These are phyloP conservation scores for Aphyosemion australe DNA, from an alignment of 2,113 vertebrate species.

Conservation along the genomic window DNA sequence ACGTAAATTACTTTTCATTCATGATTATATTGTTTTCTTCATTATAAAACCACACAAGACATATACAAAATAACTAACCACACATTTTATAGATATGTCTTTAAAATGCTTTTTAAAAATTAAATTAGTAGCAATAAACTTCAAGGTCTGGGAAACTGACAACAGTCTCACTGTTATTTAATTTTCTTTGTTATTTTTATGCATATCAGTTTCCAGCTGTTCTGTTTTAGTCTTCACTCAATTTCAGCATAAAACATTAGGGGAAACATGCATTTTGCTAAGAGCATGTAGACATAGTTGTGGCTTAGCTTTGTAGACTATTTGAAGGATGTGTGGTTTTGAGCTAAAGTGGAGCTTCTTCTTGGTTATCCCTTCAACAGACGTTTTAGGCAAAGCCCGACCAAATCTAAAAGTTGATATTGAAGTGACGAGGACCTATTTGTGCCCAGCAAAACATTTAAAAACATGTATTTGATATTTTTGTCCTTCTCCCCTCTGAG, in stretches of 20 bases:
- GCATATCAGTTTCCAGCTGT: constrained; percentile 3
- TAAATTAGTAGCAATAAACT: no score
- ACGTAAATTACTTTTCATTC: no score
- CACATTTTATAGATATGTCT: no score
- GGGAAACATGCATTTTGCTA: constrained; percentile 39
- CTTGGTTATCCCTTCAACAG: constrained; percentile 39
- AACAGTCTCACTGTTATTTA: background rate
- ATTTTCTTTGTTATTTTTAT: constrained; percentile 14
- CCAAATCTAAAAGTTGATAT: constrained; percentile 22
- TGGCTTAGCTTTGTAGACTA: constrained; percentile 44
- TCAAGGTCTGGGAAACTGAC: no score
- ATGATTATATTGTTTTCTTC: no score
- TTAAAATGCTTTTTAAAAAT: no score
- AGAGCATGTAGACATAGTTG: constrained; percentile 51
- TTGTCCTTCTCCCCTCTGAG: background rate
- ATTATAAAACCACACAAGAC: no score
- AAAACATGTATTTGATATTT: background rate
- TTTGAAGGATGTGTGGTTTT: constrained; percentile 54
- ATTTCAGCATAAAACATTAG: constrained; percentile 32
- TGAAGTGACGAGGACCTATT: background rate
- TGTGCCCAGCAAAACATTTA: background rate
- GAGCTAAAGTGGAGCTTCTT: constrained; percentile 43
- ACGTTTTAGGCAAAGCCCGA: constrained; percentile 4
- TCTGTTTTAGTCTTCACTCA: constrained; percentile 19
- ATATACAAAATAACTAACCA: no score